Evolutionary conservation across 2,113 vertebrate species (phyloP).

Genomic region (Aegotheles bennettii): DNA sequence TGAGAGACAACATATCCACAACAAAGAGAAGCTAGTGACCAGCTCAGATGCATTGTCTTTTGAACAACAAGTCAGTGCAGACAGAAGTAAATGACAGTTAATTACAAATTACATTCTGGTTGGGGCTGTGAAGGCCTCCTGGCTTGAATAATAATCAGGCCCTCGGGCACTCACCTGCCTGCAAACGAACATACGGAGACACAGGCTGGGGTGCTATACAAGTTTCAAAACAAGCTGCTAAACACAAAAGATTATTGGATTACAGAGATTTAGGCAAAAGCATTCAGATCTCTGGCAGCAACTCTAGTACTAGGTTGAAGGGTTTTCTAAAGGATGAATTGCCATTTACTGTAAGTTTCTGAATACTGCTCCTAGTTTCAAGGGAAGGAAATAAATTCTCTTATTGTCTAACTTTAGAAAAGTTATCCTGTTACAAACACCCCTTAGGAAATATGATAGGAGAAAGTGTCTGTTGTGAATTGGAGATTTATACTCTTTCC

Average conservation of each 20-base stretch:
- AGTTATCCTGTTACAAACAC: background rate
- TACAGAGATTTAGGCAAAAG: conserved; percentile 81
- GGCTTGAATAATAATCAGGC: conserved; percentile 81
- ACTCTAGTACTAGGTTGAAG: conserved; percentile 55
- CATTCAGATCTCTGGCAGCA: conserved; percentile 73
- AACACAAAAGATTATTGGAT: conserved; percentile 88
- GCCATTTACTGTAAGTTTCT: conserved; percentile 40
- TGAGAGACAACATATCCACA: conserved; percentile 71
- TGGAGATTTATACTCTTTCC: background rate
- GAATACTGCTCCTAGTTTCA: background rate
- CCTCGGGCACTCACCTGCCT: conserved; percentile 86
- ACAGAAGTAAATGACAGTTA: conserved; percentile 86
- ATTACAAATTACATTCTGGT: conserved; percentile 86
- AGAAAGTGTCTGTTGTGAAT: background rate
- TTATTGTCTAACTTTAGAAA: background rate
- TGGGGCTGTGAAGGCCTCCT: conserved; percentile 72
- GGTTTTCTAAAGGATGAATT: conserved; percentile 52
- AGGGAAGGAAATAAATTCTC: background rate
- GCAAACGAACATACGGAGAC: conserved; percentile 70
- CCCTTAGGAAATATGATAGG: background rate
- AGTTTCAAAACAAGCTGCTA: conserved; percentile 83
- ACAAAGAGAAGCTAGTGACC: conserved; percentile 75
- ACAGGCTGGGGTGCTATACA: conserved; percentile 74
- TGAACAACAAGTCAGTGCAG: conserved; percentile 79
- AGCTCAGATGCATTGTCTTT: conserved; percentile 71